phyloP scores from a whole-genome alignment of 2,888 invertebrate genomes.

The Idaea dimidiata region DNA sequence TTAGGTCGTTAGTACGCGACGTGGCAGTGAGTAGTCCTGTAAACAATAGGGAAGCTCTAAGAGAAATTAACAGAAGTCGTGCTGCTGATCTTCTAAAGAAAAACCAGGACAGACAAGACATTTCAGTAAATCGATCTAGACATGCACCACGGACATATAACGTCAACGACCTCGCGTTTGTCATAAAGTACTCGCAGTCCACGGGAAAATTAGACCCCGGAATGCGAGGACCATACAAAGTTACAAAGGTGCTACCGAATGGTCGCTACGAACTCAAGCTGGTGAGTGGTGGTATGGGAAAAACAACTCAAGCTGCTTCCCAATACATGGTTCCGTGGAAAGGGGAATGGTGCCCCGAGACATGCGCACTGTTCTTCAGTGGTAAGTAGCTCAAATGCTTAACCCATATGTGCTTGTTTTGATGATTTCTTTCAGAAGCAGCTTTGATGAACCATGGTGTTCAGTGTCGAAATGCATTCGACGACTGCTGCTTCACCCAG shows the following conservation, averaged over 20 bases:
- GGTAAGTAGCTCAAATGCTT: too few relatives aligned
- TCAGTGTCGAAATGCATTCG: too few relatives aligned
- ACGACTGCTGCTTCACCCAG: too few relatives aligned
- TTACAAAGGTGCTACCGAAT: constrained; percentile 9
- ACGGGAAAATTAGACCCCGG: constrained; percentile 26
- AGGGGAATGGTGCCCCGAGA: constrained; percentile 16
- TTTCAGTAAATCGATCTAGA: constrained; percentile 3
- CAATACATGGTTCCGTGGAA: constrained; percentile 9
- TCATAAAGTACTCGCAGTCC: constrained; percentile 21
- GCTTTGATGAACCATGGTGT: too few relatives aligned
- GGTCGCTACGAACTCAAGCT: constrained; percentile 20
- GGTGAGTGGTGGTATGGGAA: background rate
- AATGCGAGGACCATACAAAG: constrained; percentile 24
- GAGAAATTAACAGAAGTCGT: background rate
- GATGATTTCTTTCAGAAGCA: too few relatives aligned
- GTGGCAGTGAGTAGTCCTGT: background rate
- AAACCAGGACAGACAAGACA: too few relatives aligned
- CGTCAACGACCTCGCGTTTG: constrained; percentile 22
- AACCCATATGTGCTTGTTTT: too few relatives aligned
- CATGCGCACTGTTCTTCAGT: constrained; percentile 14
- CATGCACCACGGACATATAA: constrained; percentile 2
- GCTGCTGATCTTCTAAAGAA: background rate
- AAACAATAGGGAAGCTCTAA: constrained; percentile 17
- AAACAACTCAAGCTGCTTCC: background rate
- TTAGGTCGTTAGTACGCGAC: too few relatives aligned